Conservation (phyloP, 2,797 vertebrate genomes). For the Darevskia mixta region DNA sequence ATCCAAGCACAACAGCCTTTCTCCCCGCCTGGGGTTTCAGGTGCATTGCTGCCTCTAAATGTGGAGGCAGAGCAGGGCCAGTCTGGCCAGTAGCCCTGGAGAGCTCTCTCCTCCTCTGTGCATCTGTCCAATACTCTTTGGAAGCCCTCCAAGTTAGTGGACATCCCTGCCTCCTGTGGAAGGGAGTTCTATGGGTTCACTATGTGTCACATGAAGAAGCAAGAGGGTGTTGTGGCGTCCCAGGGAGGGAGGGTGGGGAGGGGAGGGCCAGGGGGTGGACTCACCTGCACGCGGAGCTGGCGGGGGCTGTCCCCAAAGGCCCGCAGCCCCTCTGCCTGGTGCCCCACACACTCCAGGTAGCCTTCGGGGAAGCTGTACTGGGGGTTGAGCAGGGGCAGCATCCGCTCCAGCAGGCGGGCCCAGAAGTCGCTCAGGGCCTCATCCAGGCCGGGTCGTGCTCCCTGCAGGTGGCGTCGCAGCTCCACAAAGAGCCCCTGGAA, state of each 20-base stretch:
- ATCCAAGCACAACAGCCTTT: too few species aligned
- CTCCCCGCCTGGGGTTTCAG: too few species aligned
- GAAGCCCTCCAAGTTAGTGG: too few species aligned
- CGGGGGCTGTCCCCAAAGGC: conserved; percentile 84
- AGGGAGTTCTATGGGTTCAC: too few species aligned
- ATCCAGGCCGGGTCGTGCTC: conserved; percentile 82
- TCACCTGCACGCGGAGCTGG: conserved; percentile 32
- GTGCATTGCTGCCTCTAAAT: too few species aligned
- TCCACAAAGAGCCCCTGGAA: conserved; percentile 90
- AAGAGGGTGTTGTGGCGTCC: too few species aligned
- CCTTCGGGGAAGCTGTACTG: conserved; percentile 89
- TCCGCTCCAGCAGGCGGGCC: conserved; percentile 87
- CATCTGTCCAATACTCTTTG: too few species aligned
- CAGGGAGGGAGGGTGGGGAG: background rate
- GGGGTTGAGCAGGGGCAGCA: conserved; percentile 89
- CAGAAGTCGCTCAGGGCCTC: conserved; percentile 91
- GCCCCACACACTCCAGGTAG: conserved; percentile 91
- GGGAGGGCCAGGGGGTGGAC: background rate
- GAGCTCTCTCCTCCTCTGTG: too few species aligned
- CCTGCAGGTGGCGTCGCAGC: conserved; percentile 83
- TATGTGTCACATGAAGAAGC: too few species aligned
- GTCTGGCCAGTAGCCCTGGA: too few species aligned
- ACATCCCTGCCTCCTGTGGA: too few species aligned
- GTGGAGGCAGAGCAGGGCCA: too few species aligned
- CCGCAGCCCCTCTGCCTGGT: conserved; percentile 86